Evolutionary conservation across 2,797 vertebrate genomes (phyloP).

Genomic region (Tympanoctomys barrerae): DNA sequence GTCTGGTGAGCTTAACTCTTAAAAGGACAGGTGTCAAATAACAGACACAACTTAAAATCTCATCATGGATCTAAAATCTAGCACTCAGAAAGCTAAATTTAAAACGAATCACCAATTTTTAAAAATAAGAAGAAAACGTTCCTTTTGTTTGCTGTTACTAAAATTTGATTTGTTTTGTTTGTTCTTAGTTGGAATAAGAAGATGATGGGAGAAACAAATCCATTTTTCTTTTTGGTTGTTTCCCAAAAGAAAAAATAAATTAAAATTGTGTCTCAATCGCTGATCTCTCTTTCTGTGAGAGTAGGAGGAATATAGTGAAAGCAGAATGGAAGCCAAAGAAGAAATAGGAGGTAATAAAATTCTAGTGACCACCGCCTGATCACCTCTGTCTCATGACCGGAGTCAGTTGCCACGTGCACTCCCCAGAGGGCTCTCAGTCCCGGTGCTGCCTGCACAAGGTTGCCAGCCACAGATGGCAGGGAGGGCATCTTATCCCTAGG

Average conservation of each 20-base stretch:
- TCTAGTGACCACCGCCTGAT: background rate
- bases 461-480: background rate
- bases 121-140: background rate
- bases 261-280: background rate
- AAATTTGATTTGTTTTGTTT: constrained; percentile 39
- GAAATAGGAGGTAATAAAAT: background rate
- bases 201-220: background rate
- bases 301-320: background rate
- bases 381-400: background rate
- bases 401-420: background rate
- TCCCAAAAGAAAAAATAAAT: background rate
- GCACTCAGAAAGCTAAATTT: background rate
- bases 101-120: background rate
- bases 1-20: constrained; percentile 23
- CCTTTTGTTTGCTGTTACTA: background rate
- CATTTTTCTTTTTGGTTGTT: background rate
- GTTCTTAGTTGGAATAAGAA: background rate
- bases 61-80: background rate
- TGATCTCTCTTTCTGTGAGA: background rate
- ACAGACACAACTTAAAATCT: background rate
- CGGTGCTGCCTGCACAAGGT: background rate
- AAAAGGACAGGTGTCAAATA: background rate
- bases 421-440: background rate
- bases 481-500: background rate
- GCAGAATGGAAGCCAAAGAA: background rate